Conservation (phyloP, 2,888 invertebrate genomes). For the Micoletzkya japonica region DNA sequence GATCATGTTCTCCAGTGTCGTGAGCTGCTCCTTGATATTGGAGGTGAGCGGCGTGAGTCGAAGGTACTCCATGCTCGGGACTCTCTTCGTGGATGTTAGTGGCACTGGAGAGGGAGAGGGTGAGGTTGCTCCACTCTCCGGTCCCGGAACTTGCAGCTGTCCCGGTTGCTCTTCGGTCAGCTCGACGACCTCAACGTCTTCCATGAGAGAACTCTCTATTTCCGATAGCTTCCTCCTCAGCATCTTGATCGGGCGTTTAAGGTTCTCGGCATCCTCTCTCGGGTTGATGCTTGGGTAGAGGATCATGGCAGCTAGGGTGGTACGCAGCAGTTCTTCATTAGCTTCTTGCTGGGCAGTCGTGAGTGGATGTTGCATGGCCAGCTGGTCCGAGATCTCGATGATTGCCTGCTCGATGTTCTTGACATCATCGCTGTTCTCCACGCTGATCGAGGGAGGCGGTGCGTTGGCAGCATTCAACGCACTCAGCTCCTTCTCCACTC, state of each 20-base stretch:
- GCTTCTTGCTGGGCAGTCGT: constrained; percentile 54
- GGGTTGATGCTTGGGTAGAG: constrained; percentile 41
- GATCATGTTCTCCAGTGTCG: constrained; percentile 46
- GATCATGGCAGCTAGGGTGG: constrained; percentile 57
- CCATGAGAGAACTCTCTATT: constrained; percentile 53
- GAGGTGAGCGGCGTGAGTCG: constrained; percentile 49
- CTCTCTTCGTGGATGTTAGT: constrained; percentile 36
- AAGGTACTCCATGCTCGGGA: constrained; percentile 46
- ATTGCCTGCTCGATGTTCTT: constrained; percentile 53
- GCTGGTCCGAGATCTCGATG: constrained; percentile 48
- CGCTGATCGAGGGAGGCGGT: not conserved
- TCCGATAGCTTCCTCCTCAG: constrained; percentile 44
- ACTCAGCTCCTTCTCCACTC: constrained; percentile 35
- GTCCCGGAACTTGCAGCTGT: not conserved
- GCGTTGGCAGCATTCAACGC: constrained; percentile 30
- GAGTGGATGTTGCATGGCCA: constrained; percentile 43
- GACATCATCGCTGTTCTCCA: constrained; percentile 35
- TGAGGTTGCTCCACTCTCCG: not conserved
- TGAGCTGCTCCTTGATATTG: constrained; percentile 44
- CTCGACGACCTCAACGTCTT: constrained; percentile 50
- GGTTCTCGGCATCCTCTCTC: constrained; percentile 34
- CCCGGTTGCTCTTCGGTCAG: constrained; percentile 30
- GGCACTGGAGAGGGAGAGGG: constrained; percentile 25
- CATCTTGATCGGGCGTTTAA: constrained; percentile 47
- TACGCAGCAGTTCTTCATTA: constrained; percentile 55